Conservation (phyloP, 1,140 invertebrate species). For the Cepaea nemoralis region DNA sequence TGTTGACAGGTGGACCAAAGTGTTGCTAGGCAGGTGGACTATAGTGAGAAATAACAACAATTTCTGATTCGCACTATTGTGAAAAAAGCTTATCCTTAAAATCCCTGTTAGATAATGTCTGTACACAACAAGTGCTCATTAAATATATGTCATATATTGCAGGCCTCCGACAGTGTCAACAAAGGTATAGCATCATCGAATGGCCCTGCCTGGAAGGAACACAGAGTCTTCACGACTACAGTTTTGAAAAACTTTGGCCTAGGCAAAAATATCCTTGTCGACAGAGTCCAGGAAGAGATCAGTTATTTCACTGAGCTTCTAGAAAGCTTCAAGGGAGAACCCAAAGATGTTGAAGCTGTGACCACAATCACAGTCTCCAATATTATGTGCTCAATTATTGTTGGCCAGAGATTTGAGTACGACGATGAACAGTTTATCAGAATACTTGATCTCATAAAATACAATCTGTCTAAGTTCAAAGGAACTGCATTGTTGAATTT, state of each 20-base stretch:
- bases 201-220: constrained; percentile 9
- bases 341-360: neutral
- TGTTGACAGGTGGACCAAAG: too few species aligned
- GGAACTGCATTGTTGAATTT: constrained; percentile 8
- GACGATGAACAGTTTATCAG: neutral
- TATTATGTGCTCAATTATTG: neutral
- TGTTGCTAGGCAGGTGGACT: too few species aligned
- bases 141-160: too few species aligned
- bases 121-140: too few species aligned
- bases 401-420: neutral
- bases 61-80: too few species aligned
- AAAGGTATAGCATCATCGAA: neutral
- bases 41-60: too few species aligned
- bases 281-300: neutral
- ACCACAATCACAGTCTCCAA: neutral
- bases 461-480: neutral
- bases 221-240: neutral
- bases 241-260: neutral
- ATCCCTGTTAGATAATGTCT: too few species aligned
- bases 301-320: neutral
- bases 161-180: neutral
- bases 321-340: constrained; percentile 1
- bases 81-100: too few species aligned
- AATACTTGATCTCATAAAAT: neutral
- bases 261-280: constrained; percentile 14